phyloP scores from a whole-genome alignment of 2,888 invertebrate genomes.

The Dryomyza anilis region DNA sequence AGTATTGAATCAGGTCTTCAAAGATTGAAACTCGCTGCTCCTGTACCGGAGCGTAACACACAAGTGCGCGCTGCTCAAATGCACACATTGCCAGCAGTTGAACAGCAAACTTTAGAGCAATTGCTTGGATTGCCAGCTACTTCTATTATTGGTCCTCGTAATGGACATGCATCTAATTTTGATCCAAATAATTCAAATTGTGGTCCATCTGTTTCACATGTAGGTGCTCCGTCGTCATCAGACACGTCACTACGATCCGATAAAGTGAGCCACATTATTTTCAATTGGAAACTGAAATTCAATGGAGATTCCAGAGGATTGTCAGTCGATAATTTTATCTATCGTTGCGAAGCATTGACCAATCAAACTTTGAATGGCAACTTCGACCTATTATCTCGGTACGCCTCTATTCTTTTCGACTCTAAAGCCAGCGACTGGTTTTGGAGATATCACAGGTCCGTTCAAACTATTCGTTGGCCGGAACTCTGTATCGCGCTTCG shows the following conservation, averaged over 20 bases:
- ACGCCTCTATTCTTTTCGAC: conserved; percentile 23
- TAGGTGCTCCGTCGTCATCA: too few species aligned
- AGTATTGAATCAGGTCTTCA: too few species aligned
- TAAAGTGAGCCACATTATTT: conserved; percentile 23
- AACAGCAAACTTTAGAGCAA: too few species aligned
- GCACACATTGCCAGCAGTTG: too few species aligned
- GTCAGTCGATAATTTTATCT: conserved; percentile 29
- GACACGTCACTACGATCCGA: neutral
- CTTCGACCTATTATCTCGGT: conserved; percentile 12
- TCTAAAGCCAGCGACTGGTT: conserved; percentile 30
- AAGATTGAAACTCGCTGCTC: too few species aligned
- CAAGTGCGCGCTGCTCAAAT: too few species aligned
- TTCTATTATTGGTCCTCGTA: too few species aligned
- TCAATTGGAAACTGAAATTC: conserved; percentile 28
- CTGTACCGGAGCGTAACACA: too few species aligned
- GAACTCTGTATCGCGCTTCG: conserved; percentile 23
- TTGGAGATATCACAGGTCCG: conserved; percentile 25
- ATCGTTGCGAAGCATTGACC: conserved; percentile 21
- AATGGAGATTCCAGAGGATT: conserved; percentile 16
- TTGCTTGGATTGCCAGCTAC: too few species aligned
- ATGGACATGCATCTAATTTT: too few species aligned
- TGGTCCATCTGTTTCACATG: too few species aligned
- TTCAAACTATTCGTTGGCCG: conserved; percentile 12
- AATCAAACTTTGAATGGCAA: conserved; percentile 22
- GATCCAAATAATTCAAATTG: too few species aligned